phyloP scores from a whole-genome alignment of 2,888 invertebrate genomes.

The Eumerus sabulonum region DNA sequence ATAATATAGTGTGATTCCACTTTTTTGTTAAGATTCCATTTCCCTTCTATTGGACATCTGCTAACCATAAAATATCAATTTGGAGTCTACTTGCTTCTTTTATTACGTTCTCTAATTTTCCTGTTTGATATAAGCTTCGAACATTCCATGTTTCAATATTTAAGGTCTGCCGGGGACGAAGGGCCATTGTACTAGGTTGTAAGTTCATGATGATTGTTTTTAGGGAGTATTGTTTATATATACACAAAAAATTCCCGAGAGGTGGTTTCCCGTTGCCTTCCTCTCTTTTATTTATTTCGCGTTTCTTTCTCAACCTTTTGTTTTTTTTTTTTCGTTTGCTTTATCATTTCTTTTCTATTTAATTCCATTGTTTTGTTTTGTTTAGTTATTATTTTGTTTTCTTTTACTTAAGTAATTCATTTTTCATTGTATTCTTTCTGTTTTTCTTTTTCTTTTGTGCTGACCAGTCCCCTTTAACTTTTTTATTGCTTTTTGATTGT shows the following conservation, averaged over 20 bases:
- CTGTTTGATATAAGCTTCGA: conserved; percentile 10
- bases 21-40: neutral
- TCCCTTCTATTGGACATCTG: neutral
- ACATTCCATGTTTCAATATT: conserved; percentile 8
- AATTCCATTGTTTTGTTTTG: too few relatives aligned
- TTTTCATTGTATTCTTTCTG: too few relatives aligned
- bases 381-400: too few relatives aligned
- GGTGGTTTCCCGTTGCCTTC: conserved; percentile 9
- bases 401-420: too few relatives aligned
- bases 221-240: too few relatives aligned
- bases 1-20: too few relatives aligned
- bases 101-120: conserved; percentile 5
- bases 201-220: conserved; percentile 1
- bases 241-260: neutral
- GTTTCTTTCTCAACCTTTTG: too few relatives aligned
- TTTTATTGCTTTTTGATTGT: too few relatives aligned
- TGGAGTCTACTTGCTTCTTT: conserved; percentile 12
- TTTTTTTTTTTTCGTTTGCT: too few relatives aligned
- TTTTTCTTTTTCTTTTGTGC: too few relatives aligned
- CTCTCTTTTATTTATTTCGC: neutral
- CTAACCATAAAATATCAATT: conserved; percentile 3
- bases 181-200: neutral
- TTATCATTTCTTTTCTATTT: too few relatives aligned
- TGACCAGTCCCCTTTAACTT: too few relatives aligned
- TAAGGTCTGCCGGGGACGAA: conserved; percentile 7